These are phyloP conservation scores for Pycnomerus fuliginosus DNA, from an alignment of 2,888 invertebrate species.

Conservation along the genomic window DNA sequence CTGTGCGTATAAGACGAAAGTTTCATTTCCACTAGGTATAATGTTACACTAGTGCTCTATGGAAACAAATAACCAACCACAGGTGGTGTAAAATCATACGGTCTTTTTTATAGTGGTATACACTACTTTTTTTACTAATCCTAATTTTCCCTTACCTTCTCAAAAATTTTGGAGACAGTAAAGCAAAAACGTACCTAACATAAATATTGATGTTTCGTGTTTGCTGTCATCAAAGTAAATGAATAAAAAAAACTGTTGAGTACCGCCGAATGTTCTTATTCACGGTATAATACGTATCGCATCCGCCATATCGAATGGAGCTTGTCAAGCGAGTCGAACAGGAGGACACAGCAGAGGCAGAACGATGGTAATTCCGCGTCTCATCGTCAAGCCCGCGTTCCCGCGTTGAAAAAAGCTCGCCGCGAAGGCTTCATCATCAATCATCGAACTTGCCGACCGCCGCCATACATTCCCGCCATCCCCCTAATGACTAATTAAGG, in stretches of 20 bases:
- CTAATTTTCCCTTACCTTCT: too few species aligned
- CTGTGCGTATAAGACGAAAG: too few species aligned
- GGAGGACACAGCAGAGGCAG: conserved; percentile 37
- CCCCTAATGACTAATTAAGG: conserved; percentile 43
- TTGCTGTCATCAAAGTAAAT: too few species aligned
- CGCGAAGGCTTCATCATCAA: conserved; percentile 39
- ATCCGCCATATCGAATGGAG: conserved; percentile 47
- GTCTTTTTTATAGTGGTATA: too few species aligned
- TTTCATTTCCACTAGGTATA: too few species aligned
- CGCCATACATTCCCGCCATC: conserved; percentile 30
- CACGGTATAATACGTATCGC: conserved; percentile 47
- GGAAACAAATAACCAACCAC: too few species aligned
- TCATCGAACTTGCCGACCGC: conserved; percentile 28
- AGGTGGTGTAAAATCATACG: too few species aligned
- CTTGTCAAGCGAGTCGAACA: conserved; percentile 43
- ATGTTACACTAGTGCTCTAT: too few species aligned
- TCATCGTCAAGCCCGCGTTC: conserved; percentile 31
- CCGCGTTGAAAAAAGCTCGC: conserved; percentile 40
- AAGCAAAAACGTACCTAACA: too few species aligned
- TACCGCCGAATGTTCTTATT: conserved; percentile 36
- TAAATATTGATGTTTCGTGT: too few species aligned
- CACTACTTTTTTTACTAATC: too few species aligned
- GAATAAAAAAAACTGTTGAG: conserved; percentile 30
- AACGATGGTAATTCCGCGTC: conserved; percentile 41
- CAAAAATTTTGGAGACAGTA: too few species aligned